Conservation (phyloP, 1,140 invertebrate species). For the Rhopalosiphum maidis region DNA sequence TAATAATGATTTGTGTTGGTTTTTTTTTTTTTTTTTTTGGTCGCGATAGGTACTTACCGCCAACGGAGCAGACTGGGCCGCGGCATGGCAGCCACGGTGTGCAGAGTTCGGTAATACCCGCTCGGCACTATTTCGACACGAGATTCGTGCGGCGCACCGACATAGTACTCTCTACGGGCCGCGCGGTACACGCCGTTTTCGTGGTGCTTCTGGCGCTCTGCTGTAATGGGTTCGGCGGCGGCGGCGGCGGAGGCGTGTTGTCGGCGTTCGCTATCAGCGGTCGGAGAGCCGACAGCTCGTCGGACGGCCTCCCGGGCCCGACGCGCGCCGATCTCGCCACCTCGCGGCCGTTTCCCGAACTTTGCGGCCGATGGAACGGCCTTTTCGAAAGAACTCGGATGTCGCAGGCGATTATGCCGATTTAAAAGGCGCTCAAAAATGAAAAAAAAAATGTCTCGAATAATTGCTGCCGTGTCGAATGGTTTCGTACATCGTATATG, state of each 20-base stretch:
- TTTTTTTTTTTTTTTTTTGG: not conserved
- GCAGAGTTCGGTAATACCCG: constrained; percentile 17
- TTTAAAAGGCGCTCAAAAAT: not conserved
- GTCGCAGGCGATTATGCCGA: too few relatives aligned
- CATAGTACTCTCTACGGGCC: constrained; percentile 43
- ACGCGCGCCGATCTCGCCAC: not conserved
- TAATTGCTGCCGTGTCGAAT: too few relatives aligned
- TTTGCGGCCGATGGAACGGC: not conserved
- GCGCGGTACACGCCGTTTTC: constrained; percentile 36
- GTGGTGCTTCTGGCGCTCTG: not conserved
- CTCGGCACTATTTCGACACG: constrained; percentile 23
- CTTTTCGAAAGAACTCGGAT: not conserved
- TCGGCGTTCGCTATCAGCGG: not conserved
- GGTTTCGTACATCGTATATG: too few relatives aligned
- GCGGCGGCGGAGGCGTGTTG: not conserved
- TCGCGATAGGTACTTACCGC: constrained; percentile 5
- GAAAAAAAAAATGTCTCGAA: not conserved
- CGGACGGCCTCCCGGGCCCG: not conserved
- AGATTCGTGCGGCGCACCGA: constrained; percentile 33
- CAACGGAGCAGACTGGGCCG: constrained; percentile 32
- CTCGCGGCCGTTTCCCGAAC: not conserved
- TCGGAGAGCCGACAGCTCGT: not conserved
- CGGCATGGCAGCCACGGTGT: constrained; percentile 49
- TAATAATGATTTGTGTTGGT: not conserved
- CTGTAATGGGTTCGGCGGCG: not conserved